phyloP scores from a whole-genome alignment of 1,140 invertebrate genomes.

The Phymorhynchus buccinoides region DNA sequence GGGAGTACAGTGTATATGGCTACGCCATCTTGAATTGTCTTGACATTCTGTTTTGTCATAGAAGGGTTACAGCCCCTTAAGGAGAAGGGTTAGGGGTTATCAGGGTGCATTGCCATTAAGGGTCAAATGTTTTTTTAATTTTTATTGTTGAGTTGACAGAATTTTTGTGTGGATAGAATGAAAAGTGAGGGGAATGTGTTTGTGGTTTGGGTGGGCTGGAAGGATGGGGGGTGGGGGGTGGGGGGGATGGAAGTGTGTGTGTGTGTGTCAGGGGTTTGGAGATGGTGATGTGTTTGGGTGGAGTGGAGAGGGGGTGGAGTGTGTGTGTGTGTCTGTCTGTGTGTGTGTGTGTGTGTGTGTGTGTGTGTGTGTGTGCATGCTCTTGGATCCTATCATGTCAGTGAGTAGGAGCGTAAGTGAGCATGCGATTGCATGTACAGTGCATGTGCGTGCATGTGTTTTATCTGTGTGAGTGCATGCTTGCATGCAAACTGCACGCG shows the following conservation, averaged over 20 bases:
- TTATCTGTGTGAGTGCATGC: not conserved
- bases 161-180: not conserved
- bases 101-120: too few relatives aligned
- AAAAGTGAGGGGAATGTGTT: not conserved
- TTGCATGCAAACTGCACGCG: not conserved
- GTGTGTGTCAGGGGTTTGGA: not conserved
- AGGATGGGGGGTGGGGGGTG: not conserved
- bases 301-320: not conserved
- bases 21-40: too few relatives aligned
- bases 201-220: not conserved
- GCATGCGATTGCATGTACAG: not conserved
- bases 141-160: not conserved
- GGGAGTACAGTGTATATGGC: too few relatives aligned
- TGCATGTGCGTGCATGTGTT: not conserved
- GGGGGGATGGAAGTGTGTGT: not conserved
- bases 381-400: too few relatives aligned
- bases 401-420: not conserved
- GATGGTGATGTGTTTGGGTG: not conserved
- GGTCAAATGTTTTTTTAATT: too few relatives aligned
- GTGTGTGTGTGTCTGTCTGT: slow-evolving; percentile 19
- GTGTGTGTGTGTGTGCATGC: slow-evolving; percentile 6
- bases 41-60: too few relatives aligned
- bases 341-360: slow-evolving; percentile 3
- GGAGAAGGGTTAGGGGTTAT: too few relatives aligned
- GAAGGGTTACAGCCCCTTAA: too few relatives aligned